Conservation (phyloP, 2,113 vertebrate genomes). For the Malurus elegans region DNA sequence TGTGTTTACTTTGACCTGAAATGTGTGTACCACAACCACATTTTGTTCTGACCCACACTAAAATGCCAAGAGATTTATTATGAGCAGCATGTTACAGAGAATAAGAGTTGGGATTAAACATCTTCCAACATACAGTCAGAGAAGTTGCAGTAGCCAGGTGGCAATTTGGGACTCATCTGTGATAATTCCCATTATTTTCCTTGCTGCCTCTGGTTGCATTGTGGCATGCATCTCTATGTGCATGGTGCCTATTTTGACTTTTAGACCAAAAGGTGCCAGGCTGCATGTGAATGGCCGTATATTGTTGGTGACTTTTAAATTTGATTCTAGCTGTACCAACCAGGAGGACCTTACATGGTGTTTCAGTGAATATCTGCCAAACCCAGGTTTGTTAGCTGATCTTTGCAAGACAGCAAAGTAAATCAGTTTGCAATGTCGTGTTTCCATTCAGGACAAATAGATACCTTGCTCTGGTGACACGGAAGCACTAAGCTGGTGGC, state of each 20-base stretch:
- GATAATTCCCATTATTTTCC: background rate
- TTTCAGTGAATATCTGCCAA: background rate
- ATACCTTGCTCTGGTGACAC: background rate
- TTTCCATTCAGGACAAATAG: background rate
- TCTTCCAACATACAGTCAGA: background rate
- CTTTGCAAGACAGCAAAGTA: background rate
- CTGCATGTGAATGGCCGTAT: background rate
- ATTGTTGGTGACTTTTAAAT: background rate
- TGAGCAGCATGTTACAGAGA: background rate
- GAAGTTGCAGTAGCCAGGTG: background rate
- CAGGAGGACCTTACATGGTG: background rate
- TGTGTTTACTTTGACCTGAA: background rate
- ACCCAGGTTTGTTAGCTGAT: background rate
- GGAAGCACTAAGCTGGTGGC: background rate
- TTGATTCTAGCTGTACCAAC: background rate
- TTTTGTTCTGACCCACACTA: background rate
- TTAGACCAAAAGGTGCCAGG: background rate
- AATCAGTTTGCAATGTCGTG: background rate
- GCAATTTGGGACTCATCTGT: background rate
- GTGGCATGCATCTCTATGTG: rapidly evolving
- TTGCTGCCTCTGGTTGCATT: background rate
- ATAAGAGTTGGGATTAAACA: background rate
- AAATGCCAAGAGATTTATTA: background rate
- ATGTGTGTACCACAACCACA: background rate
- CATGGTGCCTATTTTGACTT: background rate